Evolutionary conservation across 2,797 vertebrate species (phyloP).

Genomic region (Amblyopsis hoosieri): DNA sequence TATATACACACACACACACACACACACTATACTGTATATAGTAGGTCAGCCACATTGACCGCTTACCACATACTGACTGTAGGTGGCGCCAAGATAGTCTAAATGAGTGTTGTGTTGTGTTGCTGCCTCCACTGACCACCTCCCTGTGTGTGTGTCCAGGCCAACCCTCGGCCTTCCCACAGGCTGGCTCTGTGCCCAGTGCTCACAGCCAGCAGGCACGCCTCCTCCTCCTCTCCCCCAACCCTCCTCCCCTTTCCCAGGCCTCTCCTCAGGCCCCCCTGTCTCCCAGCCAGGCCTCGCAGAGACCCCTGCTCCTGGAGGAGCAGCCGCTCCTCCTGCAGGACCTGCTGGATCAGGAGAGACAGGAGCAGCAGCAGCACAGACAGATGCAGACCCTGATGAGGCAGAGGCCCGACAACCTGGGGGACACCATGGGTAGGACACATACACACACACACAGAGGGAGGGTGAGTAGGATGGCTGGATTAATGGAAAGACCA

Average conservation of each 20-base stretch:
- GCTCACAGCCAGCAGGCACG: slow-evolving; percentile 56
- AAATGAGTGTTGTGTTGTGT: no score
- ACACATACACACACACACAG: no score
- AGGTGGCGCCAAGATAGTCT: no score
- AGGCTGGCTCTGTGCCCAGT: slow-evolving; percentile 29
- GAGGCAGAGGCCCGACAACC: slow-evolving; percentile 84
- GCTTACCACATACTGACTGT: no score
- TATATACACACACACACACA: no score
- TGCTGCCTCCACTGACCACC: no score
- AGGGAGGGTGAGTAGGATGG: no score
- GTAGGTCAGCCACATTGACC: no score
- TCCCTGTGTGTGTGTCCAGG: slow-evolving; percentile 25
- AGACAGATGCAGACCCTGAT: slow-evolving; percentile 98
- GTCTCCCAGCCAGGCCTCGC: slow-evolving; percentile 30
- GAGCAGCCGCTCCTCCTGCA: slow-evolving; percentile 96
- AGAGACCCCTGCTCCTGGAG: slow-evolving; percentile 88
- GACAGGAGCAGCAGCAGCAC: slow-evolving; percentile 97
- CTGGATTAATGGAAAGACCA: no score
- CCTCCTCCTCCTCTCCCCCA: slow-evolving; percentile 21
- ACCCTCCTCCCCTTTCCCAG: slow-evolving; percentile 55
- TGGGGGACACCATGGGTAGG: slow-evolving; percentile 80
- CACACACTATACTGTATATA: no score
- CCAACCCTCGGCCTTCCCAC: slow-evolving; percentile 41
- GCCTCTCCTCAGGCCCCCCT: slow-evolving; percentile 60
- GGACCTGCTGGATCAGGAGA: slow-evolving; percentile 96